These are phyloP conservation scores for Tyrannus savana DNA, from an alignment of 2,113 vertebrate species.

Conservation along the genomic window DNA sequence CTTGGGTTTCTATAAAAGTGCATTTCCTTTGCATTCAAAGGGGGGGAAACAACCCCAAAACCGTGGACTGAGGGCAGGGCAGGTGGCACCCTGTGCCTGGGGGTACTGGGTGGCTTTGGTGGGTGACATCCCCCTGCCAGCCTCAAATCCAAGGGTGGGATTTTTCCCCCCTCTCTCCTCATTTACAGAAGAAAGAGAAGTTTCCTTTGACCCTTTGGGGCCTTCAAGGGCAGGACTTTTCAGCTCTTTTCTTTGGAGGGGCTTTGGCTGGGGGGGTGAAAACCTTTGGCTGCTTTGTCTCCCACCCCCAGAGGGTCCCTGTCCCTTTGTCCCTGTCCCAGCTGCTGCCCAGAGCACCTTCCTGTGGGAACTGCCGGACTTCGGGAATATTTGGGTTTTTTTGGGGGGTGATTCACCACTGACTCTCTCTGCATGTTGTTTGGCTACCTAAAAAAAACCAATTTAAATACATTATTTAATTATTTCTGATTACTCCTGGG, in stretches of 20 bases:
- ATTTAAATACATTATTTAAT: constrained; percentile 32
- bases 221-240: constrained; percentile 51
- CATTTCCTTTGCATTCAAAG: neutral
- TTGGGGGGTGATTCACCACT: neutral
- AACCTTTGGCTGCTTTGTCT: constrained; percentile 14
- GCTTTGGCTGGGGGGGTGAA: neutral
- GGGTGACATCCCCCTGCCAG: neutral
- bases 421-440: neutral
- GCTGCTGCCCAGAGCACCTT: constrained; percentile 51
- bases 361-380: neutral
- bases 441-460: constrained; percentile 21
- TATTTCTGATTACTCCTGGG: constrained; percentile 36
- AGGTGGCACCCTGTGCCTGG: neutral
- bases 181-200: constrained; percentile 62
- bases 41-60: neutral
- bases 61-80: neutral
- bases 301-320: neutral
- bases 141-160: constrained; percentile 21
- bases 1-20: neutral
- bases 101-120: neutral
- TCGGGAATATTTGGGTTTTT: neutral
- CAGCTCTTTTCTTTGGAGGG: constrained; percentile 31
- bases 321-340: constrained; percentile 52
- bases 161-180: neutral
- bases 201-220: constrained; percentile 52